A percentile compares a stretch with the other conserved stretches of the same genome.
Evolutionary conservation across 2,797 vertebrate genomes (phyloP).

Genomic region (Tragelaphus oryx): DNA sequence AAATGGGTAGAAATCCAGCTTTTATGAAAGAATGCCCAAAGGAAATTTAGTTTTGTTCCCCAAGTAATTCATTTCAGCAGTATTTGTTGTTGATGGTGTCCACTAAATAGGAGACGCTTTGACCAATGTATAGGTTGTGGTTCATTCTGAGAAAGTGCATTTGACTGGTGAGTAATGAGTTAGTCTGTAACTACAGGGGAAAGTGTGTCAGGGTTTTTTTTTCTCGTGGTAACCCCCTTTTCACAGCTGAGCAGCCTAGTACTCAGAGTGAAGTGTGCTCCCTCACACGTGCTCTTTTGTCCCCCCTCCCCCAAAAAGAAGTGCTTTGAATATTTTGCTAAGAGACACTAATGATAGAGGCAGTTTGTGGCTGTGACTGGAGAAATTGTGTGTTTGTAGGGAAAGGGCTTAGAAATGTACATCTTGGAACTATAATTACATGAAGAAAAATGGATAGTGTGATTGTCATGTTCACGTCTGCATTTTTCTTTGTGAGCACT

Average conservation of each 20-base stretch:
- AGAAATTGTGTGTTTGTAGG: slow-evolving; percentile 1
- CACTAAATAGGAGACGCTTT: background rate
- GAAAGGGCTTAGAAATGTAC: background rate
- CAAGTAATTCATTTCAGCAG: background rate
- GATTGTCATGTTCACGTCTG: background rate
- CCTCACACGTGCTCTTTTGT: background rate
- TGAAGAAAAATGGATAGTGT: background rate
- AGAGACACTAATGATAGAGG: background rate
- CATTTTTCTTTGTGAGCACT: slow-evolving; percentile 36
- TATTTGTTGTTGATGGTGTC: background rate
- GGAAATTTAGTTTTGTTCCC: background rate
- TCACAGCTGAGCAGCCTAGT: background rate
- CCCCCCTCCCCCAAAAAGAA: background rate
- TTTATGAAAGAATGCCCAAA: background rate
- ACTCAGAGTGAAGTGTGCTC: background rate
- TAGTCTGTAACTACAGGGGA: background rate
- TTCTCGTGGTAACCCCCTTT: background rate
- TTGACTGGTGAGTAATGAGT: background rate
- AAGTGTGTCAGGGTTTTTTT: background rate
- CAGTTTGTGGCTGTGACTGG: background rate
- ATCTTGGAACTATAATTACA: slow-evolving; percentile 10
- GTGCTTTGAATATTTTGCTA: slow-evolving; percentile 6
- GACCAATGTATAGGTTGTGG: background rate
- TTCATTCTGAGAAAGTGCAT: background rate
- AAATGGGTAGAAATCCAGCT: background rate